These are phyloP conservation scores for Pardalotus punctatus DNA, from an alignment of 2,113 vertebrate species.

Conservation along the genomic window DNA sequence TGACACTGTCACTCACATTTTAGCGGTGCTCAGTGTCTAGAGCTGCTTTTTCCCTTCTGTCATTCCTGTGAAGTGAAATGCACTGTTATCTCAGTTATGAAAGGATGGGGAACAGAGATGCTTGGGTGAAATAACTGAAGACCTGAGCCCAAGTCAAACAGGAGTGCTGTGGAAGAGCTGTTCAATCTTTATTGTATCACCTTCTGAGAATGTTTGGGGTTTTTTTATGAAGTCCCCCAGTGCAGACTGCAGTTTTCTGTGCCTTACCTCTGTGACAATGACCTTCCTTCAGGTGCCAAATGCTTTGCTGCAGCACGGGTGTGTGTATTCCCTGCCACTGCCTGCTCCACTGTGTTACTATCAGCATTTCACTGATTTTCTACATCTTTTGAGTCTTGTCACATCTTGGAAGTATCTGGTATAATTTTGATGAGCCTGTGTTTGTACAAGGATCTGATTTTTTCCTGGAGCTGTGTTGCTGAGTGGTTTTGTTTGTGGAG, in stretches of 20 bases:
- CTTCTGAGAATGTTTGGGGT: not conserved
- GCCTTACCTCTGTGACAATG: not conserved
- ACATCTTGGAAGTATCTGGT: not conserved
- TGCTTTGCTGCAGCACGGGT: not conserved
- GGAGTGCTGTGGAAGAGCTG: not conserved
- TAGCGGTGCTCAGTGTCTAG: not conserved
- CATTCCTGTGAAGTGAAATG: not conserved
- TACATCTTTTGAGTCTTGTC: not conserved
- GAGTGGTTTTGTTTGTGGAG: not conserved
- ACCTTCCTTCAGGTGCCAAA: not conserved
- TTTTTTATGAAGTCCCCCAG: not conserved
- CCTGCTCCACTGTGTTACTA: not conserved
- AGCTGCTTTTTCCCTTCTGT: not conserved
- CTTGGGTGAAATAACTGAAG: not conserved
- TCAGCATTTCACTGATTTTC: not conserved
- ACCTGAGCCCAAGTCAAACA: not conserved
- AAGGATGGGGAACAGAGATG: not conserved
- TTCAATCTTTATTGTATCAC: not conserved
- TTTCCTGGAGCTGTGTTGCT: not conserved
- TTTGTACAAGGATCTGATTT: not conserved
- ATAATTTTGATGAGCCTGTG: not conserved
- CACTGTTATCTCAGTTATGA: not conserved
- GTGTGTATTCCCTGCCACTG: not conserved
- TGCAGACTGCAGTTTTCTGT: not conserved
- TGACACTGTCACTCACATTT: not conserved